Conservation (phyloP, 2,888 invertebrate genomes). For the Microchrysa polita region DNA sequence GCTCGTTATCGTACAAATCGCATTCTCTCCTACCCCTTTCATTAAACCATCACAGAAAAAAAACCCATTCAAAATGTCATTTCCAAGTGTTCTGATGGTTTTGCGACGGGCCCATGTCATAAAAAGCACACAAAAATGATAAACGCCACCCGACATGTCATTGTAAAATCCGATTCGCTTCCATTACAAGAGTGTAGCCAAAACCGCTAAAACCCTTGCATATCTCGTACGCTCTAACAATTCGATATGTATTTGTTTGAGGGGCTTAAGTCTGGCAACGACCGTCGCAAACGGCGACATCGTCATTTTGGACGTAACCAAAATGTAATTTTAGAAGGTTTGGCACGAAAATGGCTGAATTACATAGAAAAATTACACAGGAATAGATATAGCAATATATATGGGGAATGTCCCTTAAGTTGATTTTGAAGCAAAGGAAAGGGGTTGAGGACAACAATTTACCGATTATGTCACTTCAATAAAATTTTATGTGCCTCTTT, state of each 20-base stretch:
- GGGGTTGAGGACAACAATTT: background rate
- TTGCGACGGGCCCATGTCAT: constrained; percentile 7
- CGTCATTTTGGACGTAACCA: no score
- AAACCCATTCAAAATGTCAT: constrained; percentile 44
- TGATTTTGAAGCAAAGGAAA: background rate
- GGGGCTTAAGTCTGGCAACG: no score
- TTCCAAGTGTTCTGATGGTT: constrained; percentile 25
- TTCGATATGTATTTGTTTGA: no score
- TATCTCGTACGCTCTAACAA: background rate
- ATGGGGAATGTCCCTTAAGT: no score
- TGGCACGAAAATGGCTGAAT: background rate
- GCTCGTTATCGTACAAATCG: no score
- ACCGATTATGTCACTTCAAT: constrained; percentile 48
- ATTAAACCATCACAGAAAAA: no score
- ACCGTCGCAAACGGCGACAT: no score
- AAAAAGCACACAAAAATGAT: background rate
- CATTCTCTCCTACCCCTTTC: no score
- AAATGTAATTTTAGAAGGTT: no score
- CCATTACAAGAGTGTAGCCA: background rate
- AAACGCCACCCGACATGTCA: background rate
- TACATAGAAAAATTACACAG: constrained; percentile 8
- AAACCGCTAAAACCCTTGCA: background rate
- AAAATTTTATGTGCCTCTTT: constrained; percentile 48
- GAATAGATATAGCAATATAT: background rate
- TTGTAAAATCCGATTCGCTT: background rate